These are phyloP conservation scores for Macrocentrus cingulum DNA, from an alignment of 1,140 invertebrate genomes.

Conservation along the genomic window DNA sequence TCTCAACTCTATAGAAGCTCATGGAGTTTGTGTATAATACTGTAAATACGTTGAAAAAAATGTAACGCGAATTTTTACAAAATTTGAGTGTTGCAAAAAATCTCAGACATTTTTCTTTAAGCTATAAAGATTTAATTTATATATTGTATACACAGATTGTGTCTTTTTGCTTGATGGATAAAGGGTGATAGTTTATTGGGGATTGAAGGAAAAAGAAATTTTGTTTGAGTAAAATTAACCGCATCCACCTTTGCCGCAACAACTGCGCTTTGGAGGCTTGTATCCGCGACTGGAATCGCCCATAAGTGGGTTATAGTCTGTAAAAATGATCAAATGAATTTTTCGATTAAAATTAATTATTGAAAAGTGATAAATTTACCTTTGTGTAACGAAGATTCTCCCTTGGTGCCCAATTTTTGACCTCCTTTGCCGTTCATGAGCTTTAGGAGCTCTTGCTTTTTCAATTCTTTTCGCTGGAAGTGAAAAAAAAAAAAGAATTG, in stretches of 20 bases:
- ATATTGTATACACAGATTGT: too few relatives aligned
- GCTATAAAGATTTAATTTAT: too few relatives aligned
- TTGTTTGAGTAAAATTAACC: constrained; percentile 34
- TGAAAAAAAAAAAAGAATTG: constrained; percentile 20
- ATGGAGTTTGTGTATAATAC: too few relatives aligned
- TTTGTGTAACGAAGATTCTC: constrained; percentile 30
- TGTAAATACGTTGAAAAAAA: too few relatives aligned
- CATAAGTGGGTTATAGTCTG: constrained; percentile 59
- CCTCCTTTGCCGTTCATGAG: constrained; percentile 26
- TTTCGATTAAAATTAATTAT: neutral
- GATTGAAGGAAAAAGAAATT: too few relatives aligned
- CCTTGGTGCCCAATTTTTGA: constrained; percentile 28
- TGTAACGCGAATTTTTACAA: too few relatives aligned
- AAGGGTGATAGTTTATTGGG: too few relatives aligned
- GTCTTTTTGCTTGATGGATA: too few relatives aligned
- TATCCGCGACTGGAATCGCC: constrained; percentile 51
- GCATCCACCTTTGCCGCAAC: constrained; percentile 55
- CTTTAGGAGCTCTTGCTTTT: constrained; percentile 35
- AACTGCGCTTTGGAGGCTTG: constrained; percentile 52
- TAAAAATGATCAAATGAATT: neutral
- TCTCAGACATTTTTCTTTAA: too few relatives aligned
- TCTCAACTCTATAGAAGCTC: too few relatives aligned
- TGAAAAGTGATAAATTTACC: constrained; percentile 28
- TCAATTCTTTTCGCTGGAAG: constrained; percentile 39
- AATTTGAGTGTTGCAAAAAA: too few relatives aligned